Evolutionary conservation across 1,140 invertebrate genomes (phyloP), one percentile per base, ranked within the genome.

Genomic region (Linepithema humile): DNA sequence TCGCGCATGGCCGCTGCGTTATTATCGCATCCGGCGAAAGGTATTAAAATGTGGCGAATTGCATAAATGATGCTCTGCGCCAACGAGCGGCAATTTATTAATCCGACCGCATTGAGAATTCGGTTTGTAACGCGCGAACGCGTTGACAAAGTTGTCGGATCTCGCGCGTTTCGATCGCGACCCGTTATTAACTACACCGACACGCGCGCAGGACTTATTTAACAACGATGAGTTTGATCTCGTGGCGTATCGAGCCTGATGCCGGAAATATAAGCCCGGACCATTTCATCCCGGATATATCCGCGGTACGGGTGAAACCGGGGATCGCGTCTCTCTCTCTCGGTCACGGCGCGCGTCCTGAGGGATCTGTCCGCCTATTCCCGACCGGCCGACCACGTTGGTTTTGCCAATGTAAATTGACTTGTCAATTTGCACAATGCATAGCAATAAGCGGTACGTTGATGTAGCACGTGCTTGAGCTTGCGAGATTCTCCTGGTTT

Each of bases 341-440:
- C 82, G 73, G 60, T 77, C 82, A 78, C 57, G 65, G 20, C 23
- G 35, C 23, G 35, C 3, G 57, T 48, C 65, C 82, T 78, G 59
- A 43, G 82, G 82, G 82, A 75, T 82, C 70, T 45, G 69, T 82
- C 69, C 72, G 72, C 55, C 40, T 38, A 40, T 45, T 70, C 55
- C 40, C 43, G n/a, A n/a, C 38, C 50, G 60, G 17, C 50, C 55
- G 29, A 15, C 43, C 38, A 48, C 6, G 83, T 80, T 85, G 78
- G 35, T 74, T 83, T 82, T 75, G 84, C 77, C 78, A 86, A 83
- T 83, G 84, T 62, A 87, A 87, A 87, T 87, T 86, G 84, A 64
- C 84, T 83, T 75, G 48, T 53, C 78, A 75, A 82, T 85, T 83
- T 82, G 62, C 62, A 83, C 84, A 60, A 57, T 69, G 67, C 73